Evolutionary conservation across 2,888 invertebrate genomes (phyloP).

Genomic region (Apamea monoglypha): DNA sequence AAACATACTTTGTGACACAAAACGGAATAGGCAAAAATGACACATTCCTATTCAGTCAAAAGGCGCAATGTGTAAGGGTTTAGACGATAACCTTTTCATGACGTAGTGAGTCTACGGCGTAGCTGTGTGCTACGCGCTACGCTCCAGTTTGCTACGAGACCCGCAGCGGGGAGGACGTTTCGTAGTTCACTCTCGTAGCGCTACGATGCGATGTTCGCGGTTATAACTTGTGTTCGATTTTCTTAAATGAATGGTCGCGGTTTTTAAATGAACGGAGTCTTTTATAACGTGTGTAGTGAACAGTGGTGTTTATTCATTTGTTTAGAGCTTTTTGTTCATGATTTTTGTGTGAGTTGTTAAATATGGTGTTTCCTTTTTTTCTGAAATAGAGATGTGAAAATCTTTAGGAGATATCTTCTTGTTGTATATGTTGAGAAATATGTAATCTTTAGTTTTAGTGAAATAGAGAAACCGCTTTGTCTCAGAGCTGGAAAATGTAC

Average conservation of each 20-base stretch:
- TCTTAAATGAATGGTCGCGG: slow-evolving; percentile 46
- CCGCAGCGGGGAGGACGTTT: slow-evolving; percentile 76
- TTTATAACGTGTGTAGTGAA: slow-evolving; percentile 53
- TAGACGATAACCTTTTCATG: slow-evolving; percentile 86
- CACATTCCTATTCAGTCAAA: slow-evolving; percentile 86
- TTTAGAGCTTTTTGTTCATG: slow-evolving; percentile 42
- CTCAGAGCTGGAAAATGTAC: slow-evolving; percentile 19
- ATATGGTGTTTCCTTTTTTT: slow-evolving; percentile 26
- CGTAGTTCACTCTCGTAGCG: slow-evolving; percentile 37
- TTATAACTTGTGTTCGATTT: slow-evolving; percentile 53
- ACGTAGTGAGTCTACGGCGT: slow-evolving; percentile 74
- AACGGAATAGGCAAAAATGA: slow-evolving; percentile 84
- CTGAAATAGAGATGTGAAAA: slow-evolving; percentile 24
- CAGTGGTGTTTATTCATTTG: slow-evolving; percentile 69
- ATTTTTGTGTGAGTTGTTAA: slow-evolving; percentile 42
- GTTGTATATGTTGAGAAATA: slow-evolving; percentile 7
- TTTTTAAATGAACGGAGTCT: slow-evolving; percentile 45
- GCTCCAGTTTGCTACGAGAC: slow-evolving; percentile 82
- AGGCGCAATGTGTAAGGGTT: slow-evolving; percentile 86
- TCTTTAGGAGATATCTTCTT: slow-evolving; percentile 35
- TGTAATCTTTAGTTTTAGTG: background rate
- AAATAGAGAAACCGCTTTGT: slow-evolving; percentile 28
- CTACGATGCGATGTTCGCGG: slow-evolving; percentile 53
- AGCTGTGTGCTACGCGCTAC: slow-evolving; percentile 77
- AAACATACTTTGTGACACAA: slow-evolving; percentile 83